Evolutionary conservation across 1,140 invertebrate species (phyloP), one percentile per base, ranked within the genome.

Genomic region (Caenorhabditis inopinata): DNA sequence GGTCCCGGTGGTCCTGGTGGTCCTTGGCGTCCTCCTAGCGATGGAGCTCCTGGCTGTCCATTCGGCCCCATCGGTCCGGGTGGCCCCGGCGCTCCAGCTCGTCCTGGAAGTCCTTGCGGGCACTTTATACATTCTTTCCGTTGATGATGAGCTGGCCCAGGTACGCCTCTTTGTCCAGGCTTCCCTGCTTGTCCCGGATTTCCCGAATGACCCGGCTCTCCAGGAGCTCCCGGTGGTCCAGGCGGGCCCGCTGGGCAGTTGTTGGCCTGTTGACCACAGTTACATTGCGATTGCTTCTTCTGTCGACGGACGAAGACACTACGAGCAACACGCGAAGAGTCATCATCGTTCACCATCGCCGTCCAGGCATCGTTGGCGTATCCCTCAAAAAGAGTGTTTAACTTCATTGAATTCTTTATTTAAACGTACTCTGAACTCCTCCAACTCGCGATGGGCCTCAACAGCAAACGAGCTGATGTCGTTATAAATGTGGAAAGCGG

Each of bases 11-110:
- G 76, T 83, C 85, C 80, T 49, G 83, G 84, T 35, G 74, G 81
- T 45, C 83, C 85, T 42, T 81, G 84, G 1, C 84, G 76, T 27
- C 83, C 84, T 76, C 82, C 84, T 79, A 83, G 12, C 83, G 84
- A 74, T 80, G 85, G 47, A 9, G 74, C 42, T 49, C 80, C 83
- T 47, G 79, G 68, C 1, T 62, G n/a, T 48, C 58, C 58, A 47
- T 49, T 32, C n/a, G 51, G 46, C 53, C 76, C 82, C 73, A 76
- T 58, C 35, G 62, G 73, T 81, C 78, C 78, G 29, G 83, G 83
- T 21, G 38, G 46, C 25, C 81, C 84, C 42, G 83, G 80, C 9
- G 86, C 78, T 51, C 82, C 85, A 38, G 83, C 82, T 12, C 85
- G 82, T 25, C 80, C 80, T 38, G 80, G 80, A 11, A 73, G 79